Percentiles rank a stretch among this genome's conserved stretches.
phyloP scores from a whole-genome alignment of 2,888 invertebrate species.

The Luperina nickerlii region DNA sequence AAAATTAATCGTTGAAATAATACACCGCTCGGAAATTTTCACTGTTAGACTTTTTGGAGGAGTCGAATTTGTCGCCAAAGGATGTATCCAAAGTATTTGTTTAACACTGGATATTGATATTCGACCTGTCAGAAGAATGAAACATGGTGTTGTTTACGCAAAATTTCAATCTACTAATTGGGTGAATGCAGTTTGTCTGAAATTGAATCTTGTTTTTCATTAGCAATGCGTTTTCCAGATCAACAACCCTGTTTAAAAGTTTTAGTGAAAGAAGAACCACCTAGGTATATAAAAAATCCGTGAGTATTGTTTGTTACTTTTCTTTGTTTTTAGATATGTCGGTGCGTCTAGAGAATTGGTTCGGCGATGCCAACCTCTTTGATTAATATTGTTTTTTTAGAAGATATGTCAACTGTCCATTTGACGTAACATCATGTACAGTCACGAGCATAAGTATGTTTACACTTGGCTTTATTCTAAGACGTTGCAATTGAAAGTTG shows the following conservation, averaged over 20 bases:
- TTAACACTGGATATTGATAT: not conserved
- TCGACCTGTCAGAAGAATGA: not conserved
- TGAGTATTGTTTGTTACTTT: not conserved
- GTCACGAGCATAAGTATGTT: no score
- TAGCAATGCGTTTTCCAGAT: conserved; percentile 14
- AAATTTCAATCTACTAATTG: conserved; percentile 50
- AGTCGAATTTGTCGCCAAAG: not conserved
- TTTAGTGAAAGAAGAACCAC: not conserved
- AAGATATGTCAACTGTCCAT: no score
- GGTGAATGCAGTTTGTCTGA: conserved; percentile 26
- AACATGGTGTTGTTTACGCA: conserved; percentile 47
- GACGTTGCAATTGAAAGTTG: no score
- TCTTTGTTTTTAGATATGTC: not conserved
- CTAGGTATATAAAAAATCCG: no score
- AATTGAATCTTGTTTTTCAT: conserved; percentile 15
- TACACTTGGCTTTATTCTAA: no score
- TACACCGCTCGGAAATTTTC: not conserved
- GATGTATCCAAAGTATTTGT: conserved; percentile 2
- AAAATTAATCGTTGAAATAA: conserved; percentile 14
- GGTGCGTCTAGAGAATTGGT: no score
- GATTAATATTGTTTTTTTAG: no score
- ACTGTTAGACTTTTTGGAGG: not conserved
- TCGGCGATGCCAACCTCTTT: no score
- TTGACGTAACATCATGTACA: no score
- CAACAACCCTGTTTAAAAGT: conserved; percentile 3